phyloP scores from a whole-genome alignment of 2,888 invertebrate species.

The Habroteleia sp. region DNA sequence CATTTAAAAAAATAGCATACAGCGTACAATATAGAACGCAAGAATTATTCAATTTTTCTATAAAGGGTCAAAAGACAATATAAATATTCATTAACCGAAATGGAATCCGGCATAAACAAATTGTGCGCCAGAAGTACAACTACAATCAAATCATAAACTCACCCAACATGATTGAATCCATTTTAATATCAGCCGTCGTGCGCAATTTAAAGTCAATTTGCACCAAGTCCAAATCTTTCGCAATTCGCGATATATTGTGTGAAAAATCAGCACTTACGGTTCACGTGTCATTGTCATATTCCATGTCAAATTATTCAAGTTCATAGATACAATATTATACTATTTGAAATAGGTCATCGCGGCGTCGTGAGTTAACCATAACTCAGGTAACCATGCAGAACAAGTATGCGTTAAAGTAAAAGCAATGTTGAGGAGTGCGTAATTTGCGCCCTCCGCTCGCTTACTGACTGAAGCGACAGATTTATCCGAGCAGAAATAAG shows the following conservation, averaged over 20 bases:
- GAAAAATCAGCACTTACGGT: constrained; percentile 25
- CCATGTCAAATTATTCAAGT: constrained; percentile 1
- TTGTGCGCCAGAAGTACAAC: too few species aligned
- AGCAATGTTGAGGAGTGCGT: constrained; percentile 24
- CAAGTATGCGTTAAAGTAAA: background rate
- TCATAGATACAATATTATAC: background rate
- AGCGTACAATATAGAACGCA: too few species aligned
- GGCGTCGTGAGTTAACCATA: constrained; percentile 3
- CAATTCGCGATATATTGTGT: constrained; percentile 23
- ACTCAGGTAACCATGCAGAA: constrained; percentile 17
- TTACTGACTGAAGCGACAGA: constrained; percentile 80
- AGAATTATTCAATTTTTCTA: too few species aligned
- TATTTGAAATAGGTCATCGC: constrained; percentile 25
- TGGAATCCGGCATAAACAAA: too few species aligned
- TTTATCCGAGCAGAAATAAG: constrained; percentile 81
- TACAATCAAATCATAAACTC: constrained; percentile 61
- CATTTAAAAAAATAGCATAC: too few species aligned
- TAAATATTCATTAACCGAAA: too few species aligned
- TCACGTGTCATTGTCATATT: constrained; percentile 21
- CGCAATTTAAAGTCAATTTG: constrained; percentile 41
- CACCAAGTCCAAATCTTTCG: constrained; percentile 47
- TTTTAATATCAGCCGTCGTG: constrained; percentile 72
- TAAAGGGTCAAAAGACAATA: too few species aligned
- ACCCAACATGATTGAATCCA: constrained; percentile 78
- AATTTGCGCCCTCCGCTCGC: constrained; percentile 68